phyloP scores from a whole-genome alignment of 2,797 vertebrate genomes.

The Acanthopagrus latus region DNA sequence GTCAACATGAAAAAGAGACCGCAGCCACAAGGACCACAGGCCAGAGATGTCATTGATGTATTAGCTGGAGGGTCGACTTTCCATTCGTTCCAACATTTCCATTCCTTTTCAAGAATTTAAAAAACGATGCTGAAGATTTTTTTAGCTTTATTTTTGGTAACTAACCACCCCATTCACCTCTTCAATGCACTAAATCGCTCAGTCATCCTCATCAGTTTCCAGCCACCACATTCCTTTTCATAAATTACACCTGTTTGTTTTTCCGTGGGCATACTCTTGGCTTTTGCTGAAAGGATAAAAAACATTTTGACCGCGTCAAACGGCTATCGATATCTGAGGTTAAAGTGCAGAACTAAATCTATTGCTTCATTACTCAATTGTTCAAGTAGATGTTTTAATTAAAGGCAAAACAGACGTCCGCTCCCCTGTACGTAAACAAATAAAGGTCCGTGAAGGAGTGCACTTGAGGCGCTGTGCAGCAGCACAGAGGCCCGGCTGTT shows the following conservation, averaged over 20 bases:
- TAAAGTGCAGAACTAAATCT: not conserved
- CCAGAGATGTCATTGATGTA: slow-evolving; percentile 33
- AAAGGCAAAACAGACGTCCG: not conserved
- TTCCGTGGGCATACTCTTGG: not conserved
- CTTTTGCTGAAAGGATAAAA: not conserved
- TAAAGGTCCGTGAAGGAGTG: not conserved
- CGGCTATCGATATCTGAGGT: not conserved
- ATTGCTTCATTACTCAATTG: not conserved
- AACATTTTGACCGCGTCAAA: not conserved
- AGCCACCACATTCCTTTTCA: not conserved
- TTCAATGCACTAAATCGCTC: not conserved
- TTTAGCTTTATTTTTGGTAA: not conserved
- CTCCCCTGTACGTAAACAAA: slow-evolving; percentile 29
- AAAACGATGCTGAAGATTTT: not conserved
- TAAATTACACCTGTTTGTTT: not conserved
- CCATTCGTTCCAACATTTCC: slow-evolving; percentile 7
- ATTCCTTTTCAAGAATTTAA: slow-evolving; percentile 7
- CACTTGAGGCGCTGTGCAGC: slow-evolving; percentile 16
- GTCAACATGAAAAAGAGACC: slow-evolving; percentile 21
- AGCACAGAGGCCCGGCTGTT: slow-evolving; percentile 56
- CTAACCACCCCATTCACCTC: not conserved
- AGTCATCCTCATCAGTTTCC: not conserved
- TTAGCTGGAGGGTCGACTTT: slow-evolving; percentile 6
- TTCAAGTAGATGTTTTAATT: not conserved
- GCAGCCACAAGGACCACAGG: slow-evolving; percentile 7